phyloP scores from a whole-genome alignment of 2,113 vertebrate genomes.

The Phocoena sinus region DNA sequence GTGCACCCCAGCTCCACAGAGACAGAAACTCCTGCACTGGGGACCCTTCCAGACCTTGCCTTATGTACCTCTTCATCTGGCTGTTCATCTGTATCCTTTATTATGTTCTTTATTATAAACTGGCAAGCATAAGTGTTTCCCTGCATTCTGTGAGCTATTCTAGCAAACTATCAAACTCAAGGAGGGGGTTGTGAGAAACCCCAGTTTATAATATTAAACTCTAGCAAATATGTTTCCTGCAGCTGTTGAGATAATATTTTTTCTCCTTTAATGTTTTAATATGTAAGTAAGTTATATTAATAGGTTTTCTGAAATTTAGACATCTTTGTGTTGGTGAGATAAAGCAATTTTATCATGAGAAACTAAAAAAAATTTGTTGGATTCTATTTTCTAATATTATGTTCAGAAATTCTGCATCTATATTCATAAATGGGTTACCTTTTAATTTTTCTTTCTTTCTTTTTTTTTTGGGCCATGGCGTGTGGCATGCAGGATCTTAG shows the following conservation, averaged over 20 bases:
- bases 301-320: not conserved
- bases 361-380: not conserved
- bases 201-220: not conserved
- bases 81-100: not conserved
- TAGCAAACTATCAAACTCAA: not conserved
- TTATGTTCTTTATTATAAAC: not conserved
- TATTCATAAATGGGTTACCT: not conserved
- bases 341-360: not conserved
- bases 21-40: not conserved
- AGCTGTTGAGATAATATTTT: not conserved
- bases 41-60: not conserved
- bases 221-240: not conserved
- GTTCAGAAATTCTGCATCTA: not conserved
- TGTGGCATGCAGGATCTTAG: too few species aligned
- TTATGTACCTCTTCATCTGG: not conserved
- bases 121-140: not conserved
- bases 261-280: not conserved
- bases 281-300: not conserved
- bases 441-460: not conserved
- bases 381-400: not conserved
- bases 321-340: not conserved
- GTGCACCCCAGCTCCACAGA: fast-evolving
- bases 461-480: too few species aligned
- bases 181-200: not conserved
- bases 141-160: not conserved